Conservation (phyloP, 2,797 vertebrate genomes). For the Intellagama lesueurii region DNA sequence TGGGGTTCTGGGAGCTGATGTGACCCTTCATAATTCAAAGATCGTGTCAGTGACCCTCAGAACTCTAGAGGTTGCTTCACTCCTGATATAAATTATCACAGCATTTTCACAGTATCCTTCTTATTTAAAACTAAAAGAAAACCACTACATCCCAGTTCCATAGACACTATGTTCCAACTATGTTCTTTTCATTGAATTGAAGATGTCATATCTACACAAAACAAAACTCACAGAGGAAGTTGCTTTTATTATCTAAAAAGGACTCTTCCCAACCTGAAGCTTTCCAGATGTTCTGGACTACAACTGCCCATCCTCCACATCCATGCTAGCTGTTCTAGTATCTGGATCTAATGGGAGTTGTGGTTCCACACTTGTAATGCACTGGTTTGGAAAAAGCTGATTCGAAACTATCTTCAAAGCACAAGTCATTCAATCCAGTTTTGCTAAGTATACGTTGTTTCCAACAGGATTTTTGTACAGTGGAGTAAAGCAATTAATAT, state of each 20-base stretch:
- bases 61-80: too few relatives aligned
- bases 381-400: not conserved
- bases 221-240: conserved; percentile 41
- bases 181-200: not conserved
- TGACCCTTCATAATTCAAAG: too few relatives aligned
- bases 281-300: not conserved
- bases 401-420: not conserved
- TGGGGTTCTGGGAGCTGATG: too few relatives aligned
- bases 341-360: not conserved
- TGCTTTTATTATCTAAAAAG: not conserved
- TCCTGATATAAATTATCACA: not conserved
- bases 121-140: not conserved
- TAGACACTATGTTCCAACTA: not conserved
- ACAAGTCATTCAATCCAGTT: not conserved
- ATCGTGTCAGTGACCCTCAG: too few relatives aligned
- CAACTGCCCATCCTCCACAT: not conserved
- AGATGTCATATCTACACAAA: conserved; percentile 13
- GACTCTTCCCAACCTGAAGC: not conserved
- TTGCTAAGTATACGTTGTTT: not conserved
- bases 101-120: not conserved
- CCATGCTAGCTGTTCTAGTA: not conserved
- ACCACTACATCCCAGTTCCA: not conserved
- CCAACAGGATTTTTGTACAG: not conserved
- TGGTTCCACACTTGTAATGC: not conserved
- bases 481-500: conserved; percentile 1